phyloP scores from a whole-genome alignment of 2,113 vertebrate species.

The Dromaius novaehollandiae region DNA sequence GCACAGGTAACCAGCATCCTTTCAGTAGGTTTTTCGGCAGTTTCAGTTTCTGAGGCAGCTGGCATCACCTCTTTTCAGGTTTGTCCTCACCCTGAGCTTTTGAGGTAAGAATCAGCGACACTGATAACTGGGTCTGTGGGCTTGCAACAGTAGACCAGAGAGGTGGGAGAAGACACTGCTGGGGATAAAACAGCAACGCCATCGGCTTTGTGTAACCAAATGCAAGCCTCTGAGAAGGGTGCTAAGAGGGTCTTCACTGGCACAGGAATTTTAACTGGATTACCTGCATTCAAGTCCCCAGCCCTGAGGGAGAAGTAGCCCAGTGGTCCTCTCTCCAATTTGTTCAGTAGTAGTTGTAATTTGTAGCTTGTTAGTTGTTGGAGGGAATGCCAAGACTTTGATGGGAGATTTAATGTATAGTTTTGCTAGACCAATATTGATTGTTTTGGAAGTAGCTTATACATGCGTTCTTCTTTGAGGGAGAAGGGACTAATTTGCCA shows the following conservation, averaged over 20 bases:
- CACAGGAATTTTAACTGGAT: not conserved
- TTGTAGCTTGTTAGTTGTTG: not conserved
- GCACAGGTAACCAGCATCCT: not conserved
- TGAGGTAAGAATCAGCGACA: not conserved
- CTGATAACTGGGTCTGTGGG: not conserved
- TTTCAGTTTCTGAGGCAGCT: not conserved
- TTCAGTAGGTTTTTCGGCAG: not conserved
- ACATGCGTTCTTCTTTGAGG: constrained; percentile 24
- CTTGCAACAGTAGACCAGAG: not conserved
- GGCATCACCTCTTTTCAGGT: not conserved
- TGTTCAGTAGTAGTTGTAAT: not conserved
- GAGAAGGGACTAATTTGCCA: constrained; percentile 26
- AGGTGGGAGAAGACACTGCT: not conserved
- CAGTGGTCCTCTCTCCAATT: not conserved
- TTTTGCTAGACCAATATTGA: constrained; percentile 44
- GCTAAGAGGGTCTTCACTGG: not conserved
- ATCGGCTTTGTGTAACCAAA: constrained; percentile 21
- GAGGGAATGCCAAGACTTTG: not conserved
- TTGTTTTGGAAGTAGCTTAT: constrained; percentile 46
- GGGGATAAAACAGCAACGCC: not conserved
- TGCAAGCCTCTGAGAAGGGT: not conserved
- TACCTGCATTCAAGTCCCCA: not conserved
- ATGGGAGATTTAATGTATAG: not conserved
- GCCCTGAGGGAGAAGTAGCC: not conserved
- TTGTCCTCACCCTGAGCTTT: not conserved